Evolutionary conservation across 2,888 invertebrate species (phyloP).

Genomic region (Lepidonotus clava): DNA sequence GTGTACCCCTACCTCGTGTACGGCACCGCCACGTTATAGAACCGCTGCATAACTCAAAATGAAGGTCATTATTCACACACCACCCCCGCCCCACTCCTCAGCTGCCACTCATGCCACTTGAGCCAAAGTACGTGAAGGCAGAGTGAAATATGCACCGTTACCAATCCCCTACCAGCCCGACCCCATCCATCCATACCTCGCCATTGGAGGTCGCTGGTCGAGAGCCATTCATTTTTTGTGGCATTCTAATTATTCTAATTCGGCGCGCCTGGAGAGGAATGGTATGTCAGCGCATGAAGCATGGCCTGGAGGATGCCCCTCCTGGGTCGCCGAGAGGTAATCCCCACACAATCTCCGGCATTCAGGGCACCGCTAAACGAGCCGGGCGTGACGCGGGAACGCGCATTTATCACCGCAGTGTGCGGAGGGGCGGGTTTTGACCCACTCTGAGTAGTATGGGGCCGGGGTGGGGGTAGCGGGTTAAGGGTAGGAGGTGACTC

Average conservation of each 20-base stretch:
- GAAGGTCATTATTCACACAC: too few species aligned
- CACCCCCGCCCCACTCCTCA: too few species aligned
- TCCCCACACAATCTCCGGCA: conserved; percentile 26
- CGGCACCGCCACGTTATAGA: too few species aligned
- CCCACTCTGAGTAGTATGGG: too few species aligned
- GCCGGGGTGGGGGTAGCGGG: too few species aligned
- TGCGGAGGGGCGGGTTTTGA: too few species aligned
- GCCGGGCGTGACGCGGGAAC: background rate
- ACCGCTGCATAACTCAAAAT: too few species aligned
- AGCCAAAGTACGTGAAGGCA: too few species aligned
- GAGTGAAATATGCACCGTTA: background rate
- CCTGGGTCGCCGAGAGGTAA: background rate
- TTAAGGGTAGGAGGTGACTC: too few species aligned
- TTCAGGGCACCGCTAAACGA: conserved; percentile 24
- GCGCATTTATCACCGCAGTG: background rate
- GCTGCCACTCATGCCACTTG: too few species aligned
- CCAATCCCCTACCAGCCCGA: background rate
- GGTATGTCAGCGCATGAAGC: background rate
- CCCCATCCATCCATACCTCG: background rate
- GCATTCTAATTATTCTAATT: background rate
- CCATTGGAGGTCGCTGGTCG: background rate
- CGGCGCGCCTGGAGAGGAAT: background rate
- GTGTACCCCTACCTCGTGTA: too few species aligned
- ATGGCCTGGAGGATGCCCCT: background rate
- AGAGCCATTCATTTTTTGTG: background rate